Percentiles rank a stretch among this genome's conserved stretches.
Evolutionary conservation across 2,113 vertebrate genomes (phyloP).

Genomic region (Pitta sordida): DNA sequence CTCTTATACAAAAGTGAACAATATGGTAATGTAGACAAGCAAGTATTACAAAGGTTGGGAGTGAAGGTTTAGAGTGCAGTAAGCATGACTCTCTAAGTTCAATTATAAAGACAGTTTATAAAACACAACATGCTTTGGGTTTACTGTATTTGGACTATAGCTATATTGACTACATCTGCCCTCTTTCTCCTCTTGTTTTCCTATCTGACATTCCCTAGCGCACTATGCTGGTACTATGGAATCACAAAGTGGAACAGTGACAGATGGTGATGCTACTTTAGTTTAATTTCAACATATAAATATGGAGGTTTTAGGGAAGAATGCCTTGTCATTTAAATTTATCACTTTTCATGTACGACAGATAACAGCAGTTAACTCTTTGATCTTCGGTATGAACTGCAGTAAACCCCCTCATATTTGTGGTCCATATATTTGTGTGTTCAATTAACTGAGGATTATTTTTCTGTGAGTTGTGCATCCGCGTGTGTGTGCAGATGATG

Average conservation of each 20-base stretch:
- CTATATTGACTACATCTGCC: not conserved
- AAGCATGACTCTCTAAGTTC: not conserved
- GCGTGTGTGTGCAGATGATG: too few species aligned
- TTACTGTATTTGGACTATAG: not conserved
- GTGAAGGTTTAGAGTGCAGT: not conserved
- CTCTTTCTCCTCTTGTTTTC: not conserved
- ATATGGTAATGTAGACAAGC: not conserved
- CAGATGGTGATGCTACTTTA: conserved; percentile 1
- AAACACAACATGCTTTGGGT: not conserved
- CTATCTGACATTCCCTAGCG: not conserved
- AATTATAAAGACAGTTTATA: not conserved
- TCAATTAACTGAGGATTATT: too few species aligned
- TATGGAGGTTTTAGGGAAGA: not conserved
- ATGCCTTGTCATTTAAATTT: not conserved
- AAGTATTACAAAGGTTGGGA: not conserved
- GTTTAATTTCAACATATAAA: conserved; percentile 19
- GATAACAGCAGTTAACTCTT: not conserved
- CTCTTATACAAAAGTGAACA: not conserved
- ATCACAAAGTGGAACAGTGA: not conserved
- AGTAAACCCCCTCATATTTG: too few species aligned
- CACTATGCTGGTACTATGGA: not conserved
- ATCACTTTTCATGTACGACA: not conserved
- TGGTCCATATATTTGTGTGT: too few species aligned
- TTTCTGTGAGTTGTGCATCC: too few species aligned
- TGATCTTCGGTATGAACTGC: not conserved